Evolutionary conservation across 2,888 invertebrate species (phyloP).

Genomic region (Chloroclystis v-ata): DNA sequence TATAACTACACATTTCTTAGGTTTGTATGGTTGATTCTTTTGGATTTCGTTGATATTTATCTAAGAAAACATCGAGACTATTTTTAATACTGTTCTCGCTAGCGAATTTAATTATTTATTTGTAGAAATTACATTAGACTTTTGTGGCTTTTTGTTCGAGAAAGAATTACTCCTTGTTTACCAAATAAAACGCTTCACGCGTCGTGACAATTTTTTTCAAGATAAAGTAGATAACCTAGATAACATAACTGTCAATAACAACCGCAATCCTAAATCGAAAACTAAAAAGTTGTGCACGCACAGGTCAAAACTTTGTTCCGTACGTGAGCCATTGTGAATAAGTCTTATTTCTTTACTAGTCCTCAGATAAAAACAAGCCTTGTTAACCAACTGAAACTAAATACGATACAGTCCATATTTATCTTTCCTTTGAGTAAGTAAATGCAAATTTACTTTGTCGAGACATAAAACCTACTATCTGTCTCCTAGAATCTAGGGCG

Average conservation of each 20-base stretch:
- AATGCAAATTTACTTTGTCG: slow-evolving; percentile 16
- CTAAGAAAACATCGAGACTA: no score
- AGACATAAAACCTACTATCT: slow-evolving; percentile 20
- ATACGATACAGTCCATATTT: not conserved
- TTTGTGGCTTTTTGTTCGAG: no score
- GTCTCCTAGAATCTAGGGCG: slow-evolving; percentile 15
- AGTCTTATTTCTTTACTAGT: slow-evolving; percentile 19
- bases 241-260: not conserved
- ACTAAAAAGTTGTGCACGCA: slow-evolving; percentile 25
- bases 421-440: slow-evolving; percentile 8
- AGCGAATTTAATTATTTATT: no score
- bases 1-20: no score
- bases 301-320: slow-evolving; percentile 15
- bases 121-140: no score
- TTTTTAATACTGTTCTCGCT: no score
- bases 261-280: slow-evolving; percentile 18
- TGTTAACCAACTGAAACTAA: slow-evolving; percentile 2
- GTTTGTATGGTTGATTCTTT: no score
- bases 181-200: no score
- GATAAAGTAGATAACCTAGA: no score
- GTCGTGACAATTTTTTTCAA: no score
- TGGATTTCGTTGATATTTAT: no score
- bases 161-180: no score
- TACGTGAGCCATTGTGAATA: slow-evolving; percentile 23
- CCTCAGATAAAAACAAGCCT: slow-evolving; percentile 7